phyloP scores from a whole-genome alignment of 2,888 invertebrate species.

The Pocota personata region DNA sequence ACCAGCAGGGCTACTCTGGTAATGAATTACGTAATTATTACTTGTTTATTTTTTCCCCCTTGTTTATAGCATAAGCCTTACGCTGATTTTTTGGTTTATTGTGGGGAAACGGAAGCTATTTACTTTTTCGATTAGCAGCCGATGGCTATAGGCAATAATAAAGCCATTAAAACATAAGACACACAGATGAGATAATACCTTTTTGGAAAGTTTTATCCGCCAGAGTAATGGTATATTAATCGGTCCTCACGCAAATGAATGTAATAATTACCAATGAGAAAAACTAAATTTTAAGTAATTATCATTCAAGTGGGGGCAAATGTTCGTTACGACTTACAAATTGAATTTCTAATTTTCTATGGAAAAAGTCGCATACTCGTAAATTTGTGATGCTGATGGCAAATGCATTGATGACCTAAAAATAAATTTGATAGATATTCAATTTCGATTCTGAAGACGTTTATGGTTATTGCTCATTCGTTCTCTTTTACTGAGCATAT shows the following conservation, averaged over 20 bases:
- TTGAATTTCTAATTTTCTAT: not conserved
- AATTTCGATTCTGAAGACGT: not conserved
- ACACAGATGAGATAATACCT: constrained; percentile 18
- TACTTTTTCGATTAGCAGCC: constrained; percentile 43
- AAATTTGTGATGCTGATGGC: not conserved
- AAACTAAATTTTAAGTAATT: not conserved
- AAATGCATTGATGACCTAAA: not conserved
- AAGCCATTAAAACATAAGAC: constrained; percentile 26
- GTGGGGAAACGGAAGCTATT: constrained; percentile 32
- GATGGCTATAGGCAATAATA: constrained; percentile 3
- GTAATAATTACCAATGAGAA: constrained; percentile 3
- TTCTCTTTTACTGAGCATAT: constrained; percentile 14
- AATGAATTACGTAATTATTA: constrained; percentile 37
- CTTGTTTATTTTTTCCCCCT: not conserved
- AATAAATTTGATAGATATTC: not conserved
- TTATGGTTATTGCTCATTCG: not conserved
- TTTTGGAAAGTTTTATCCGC: constrained; percentile 34
- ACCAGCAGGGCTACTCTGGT: not conserved
- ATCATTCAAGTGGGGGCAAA: not conserved
- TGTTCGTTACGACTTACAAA: not conserved
- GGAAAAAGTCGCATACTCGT: constrained; percentile 1
- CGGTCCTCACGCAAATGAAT: not conserved
- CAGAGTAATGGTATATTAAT: constrained; percentile 18
- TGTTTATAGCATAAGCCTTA: not conserved
- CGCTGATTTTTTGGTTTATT: constrained; percentile 7